Conservation (phyloP, 2,797 vertebrate species). For the Myripristis murdjan region DNA sequence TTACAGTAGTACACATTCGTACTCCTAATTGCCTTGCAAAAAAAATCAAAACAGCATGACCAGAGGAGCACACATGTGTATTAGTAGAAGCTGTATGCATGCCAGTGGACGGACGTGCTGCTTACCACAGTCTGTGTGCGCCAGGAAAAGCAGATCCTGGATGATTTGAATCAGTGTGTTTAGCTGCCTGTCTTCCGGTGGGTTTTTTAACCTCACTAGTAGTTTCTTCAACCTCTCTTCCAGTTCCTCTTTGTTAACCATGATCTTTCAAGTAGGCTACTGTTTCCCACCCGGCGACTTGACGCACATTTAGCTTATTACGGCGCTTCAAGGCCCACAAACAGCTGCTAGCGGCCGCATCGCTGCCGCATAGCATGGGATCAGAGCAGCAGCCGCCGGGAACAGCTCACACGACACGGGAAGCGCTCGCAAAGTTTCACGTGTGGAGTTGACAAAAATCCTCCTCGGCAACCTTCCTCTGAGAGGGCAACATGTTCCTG, state of each 20-base stretch:
- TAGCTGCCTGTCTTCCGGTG: conserved; percentile 89
- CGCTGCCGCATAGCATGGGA: conserved; percentile 5
- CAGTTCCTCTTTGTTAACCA: conserved; percentile 82
- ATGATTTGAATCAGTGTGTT: conserved; percentile 91
- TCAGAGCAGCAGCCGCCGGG: not conserved
- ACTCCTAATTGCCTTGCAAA: too few species aligned
- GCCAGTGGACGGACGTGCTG: conserved; percentile 1
- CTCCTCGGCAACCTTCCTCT: conserved; percentile 31
- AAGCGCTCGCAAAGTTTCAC: conserved; percentile 43
- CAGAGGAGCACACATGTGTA: not conserved
- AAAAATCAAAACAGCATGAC: not conserved
- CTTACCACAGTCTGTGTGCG: conserved; percentile 89
- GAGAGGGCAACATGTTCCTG: conserved; percentile 21
- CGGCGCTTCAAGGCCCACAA: not conserved
- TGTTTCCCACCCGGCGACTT: conserved; percentile 13
- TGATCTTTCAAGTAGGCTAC: conserved; percentile 49
- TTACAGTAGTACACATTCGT: too few species aligned
- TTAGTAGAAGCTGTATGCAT: conserved; percentile 13
- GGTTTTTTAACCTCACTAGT: conserved; percentile 89
- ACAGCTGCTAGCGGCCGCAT: not conserved
- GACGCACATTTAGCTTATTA: conserved; percentile 39
- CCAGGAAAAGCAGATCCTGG: conserved; percentile 90
- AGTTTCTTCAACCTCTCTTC: conserved; percentile 90
- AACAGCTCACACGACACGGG: not conserved
- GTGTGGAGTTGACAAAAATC: conserved; percentile 49